Percentiles rank a stretch among this genome's conserved stretches.
phyloP scores from a whole-genome alignment of 2,797 vertebrate species.

The Ctenopoma kingsleyae region DNA sequence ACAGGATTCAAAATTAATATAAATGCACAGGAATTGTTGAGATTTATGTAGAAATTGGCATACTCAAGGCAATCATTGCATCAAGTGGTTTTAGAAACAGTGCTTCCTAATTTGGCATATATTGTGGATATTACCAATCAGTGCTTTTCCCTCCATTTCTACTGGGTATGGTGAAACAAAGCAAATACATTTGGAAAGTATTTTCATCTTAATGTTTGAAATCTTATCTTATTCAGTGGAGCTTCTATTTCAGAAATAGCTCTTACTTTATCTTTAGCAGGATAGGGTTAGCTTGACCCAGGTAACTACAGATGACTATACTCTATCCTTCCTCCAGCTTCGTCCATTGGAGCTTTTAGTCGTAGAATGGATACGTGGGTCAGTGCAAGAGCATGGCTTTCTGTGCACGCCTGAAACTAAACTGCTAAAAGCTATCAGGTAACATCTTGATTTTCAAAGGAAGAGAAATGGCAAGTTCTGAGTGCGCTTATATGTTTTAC shows the following conservation, averaged over 20 bases:
- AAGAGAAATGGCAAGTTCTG: not conserved
- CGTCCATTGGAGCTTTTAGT: not conserved
- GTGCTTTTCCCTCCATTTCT: constrained; percentile 5
- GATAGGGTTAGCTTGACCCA: constrained; percentile 3
- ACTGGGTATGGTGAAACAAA: not conserved
- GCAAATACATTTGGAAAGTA: not conserved
- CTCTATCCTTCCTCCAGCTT: not conserved
- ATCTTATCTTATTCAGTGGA: not conserved
- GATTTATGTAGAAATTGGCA: not conserved
- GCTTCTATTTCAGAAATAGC: too few relatives aligned
- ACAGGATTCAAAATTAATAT: not conserved
- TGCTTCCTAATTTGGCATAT: not conserved
- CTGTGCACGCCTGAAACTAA: not conserved
- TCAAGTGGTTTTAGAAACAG: not conserved
- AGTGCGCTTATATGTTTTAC: not conserved
- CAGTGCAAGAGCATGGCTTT: not conserved
- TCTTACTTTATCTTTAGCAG: too few relatives aligned
- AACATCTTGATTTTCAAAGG: not conserved
- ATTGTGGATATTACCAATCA: too few relatives aligned
- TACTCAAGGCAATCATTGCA: not conserved
- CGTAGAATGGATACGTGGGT: not conserved
- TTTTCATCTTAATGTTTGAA: not conserved
- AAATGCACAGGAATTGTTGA: not conserved
- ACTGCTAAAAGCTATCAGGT: not conserved
- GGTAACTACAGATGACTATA: not conserved